Evolutionary conservation across 2,113 vertebrate species (phyloP).

Genomic region (Trochalopteron elliotii): DNA sequence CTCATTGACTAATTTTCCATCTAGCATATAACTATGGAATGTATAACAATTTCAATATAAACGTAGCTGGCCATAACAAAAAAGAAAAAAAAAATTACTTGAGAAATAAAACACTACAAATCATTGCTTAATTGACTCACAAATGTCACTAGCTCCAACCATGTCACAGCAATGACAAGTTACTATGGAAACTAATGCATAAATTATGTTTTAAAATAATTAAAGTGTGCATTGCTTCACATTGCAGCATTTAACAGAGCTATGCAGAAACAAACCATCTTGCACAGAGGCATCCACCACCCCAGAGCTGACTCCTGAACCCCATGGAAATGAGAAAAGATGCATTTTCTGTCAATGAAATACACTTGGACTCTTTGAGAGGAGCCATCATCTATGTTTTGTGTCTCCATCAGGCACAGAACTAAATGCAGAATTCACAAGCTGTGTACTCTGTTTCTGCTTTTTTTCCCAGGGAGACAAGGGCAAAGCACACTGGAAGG

Average conservation of each 20-base stretch:
- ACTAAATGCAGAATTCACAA: background rate
- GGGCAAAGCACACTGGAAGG: background rate
- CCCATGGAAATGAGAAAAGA: background rate
- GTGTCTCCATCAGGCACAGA: background rate
- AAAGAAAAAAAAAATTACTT: background rate
- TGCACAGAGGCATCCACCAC: background rate
- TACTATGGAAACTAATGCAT: constrained; percentile 57
- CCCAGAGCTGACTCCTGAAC: background rate
- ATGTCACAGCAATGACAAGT: constrained; percentile 24
- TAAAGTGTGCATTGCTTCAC: background rate
- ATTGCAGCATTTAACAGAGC: background rate
- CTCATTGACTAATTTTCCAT: background rate
- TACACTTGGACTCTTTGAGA: background rate
- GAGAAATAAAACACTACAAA: background rate
- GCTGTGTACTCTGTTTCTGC: background rate
- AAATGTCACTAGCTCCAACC: constrained; percentile 32
- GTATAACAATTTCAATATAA: background rate
- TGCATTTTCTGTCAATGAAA: background rate
- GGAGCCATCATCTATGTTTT: background rate
- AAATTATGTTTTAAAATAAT: constrained; percentile 46
- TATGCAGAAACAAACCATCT: background rate
- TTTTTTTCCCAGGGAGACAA: background rate
- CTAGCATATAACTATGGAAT: background rate
- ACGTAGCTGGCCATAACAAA: background rate
- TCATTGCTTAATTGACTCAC: constrained; percentile 10